Evolutionary conservation across 2,797 vertebrate genomes (phyloP), one percentile per base, ranked within the genome.

Genomic region (Mallotus villosus): DNA sequence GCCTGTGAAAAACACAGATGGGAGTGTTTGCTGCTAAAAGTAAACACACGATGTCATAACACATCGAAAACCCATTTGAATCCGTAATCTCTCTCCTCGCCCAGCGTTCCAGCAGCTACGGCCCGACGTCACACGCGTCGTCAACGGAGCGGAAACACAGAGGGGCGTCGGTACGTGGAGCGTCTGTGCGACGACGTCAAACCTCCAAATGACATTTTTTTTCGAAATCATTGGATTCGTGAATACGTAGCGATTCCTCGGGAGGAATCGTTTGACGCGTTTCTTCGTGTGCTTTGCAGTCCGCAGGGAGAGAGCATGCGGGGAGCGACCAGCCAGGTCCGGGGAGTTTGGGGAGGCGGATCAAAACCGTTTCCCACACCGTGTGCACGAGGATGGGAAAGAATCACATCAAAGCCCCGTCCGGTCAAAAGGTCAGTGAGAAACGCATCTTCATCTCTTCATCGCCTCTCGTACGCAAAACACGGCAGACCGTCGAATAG

Each of bases 51-150:
- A 41, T 22, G 79, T 41, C 63, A 75, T 25, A 75, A 78, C 41
- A 11, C 41, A 46, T 46, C 41, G n/a, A 14, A 12, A 73, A 70
- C 59, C 32, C 60, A 57, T 75, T 79, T 82, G 82, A 86, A 85
- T 84, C 85, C 78, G 64, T 79, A 84, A 85, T 84, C 85, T 81
- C 67, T 80, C 19, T 73, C 70, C 81, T 70, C 73, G 53, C 72
- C 73, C 77, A 96, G 95, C 93, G 95, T 73, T 92, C 93, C 24
- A 93, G 89, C 87, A 95, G 94, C 83, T 95, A 95, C 86, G 91
- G 90, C 65, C 85, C 89, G 84, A 78, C 92, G 92, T 72, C 89
- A 89, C 27, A 86, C 90, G 0, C 12, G 79, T 0, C 24, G 73
- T 46, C 87, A 29, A 90, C 90, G 77, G 91, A 95, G 41, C 41